Evolutionary conservation across 2,113 vertebrate species (phyloP).

Genomic region (Ascaphus truei): DNA sequence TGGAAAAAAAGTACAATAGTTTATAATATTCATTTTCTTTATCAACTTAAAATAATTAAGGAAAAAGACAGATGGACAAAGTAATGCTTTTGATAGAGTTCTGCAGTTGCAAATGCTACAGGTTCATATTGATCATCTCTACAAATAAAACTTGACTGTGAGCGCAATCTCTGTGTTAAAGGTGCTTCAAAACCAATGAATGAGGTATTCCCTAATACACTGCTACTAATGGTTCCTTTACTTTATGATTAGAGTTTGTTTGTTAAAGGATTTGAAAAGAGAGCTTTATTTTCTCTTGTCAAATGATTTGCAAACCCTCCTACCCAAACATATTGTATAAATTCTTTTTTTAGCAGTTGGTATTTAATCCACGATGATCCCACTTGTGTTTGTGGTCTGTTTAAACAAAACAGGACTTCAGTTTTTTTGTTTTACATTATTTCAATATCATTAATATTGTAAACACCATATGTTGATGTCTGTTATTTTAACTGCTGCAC

Average conservation of each 20-base stretch:
- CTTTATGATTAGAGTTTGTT: not conserved
- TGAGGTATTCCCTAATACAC: too few species aligned
- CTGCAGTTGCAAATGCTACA: too few species aligned
- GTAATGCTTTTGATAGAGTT: too few species aligned
- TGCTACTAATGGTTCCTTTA: too few species aligned
- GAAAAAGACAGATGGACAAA: too few species aligned
- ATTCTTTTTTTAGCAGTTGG: not conserved
- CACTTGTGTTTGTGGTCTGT: not conserved
- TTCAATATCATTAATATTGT: slow-evolving; percentile 19
- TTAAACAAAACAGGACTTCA: not conserved
- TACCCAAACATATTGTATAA: not conserved
- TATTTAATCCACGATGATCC: not conserved
- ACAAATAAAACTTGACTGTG: too few species aligned
- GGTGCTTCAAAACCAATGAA: too few species aligned
- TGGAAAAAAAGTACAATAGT: too few species aligned
- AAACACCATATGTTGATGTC: slow-evolving; percentile 16
- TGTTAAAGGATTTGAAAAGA: not conserved
- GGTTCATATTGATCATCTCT: too few species aligned
- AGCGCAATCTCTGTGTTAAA: too few species aligned
- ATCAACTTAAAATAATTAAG: too few species aligned
- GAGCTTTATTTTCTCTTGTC: not conserved
- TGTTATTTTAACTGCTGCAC: slow-evolving; percentile 5
- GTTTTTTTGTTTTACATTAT: not conserved
- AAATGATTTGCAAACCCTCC: not conserved
- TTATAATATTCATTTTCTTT: too few species aligned